Conservation (phyloP, 2,113 vertebrate genomes). For the Cranoglanis bouderius region DNA sequence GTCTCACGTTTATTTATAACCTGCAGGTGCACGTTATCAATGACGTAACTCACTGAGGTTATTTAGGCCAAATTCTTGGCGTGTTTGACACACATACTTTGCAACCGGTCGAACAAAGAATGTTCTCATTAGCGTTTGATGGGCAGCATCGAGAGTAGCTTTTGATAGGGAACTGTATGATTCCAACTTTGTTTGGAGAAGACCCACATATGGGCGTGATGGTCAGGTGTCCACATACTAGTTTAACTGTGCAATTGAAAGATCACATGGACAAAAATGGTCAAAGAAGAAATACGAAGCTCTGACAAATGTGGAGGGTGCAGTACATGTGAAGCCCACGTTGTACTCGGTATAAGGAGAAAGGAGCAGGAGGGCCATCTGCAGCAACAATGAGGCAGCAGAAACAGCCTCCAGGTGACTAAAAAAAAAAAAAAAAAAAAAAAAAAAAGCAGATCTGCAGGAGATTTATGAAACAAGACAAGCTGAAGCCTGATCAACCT, state of each 20-base stretch:
- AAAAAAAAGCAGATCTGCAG: not conserved
- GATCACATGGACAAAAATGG: not conserved
- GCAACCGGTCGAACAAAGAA: too few species aligned
- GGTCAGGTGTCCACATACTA: not conserved
- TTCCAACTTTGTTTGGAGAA: not conserved
- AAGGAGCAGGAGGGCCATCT: not conserved
- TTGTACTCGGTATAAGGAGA: not conserved
- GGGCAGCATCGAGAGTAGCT: too few species aligned
- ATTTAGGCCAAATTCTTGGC: too few species aligned
- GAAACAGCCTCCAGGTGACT: not conserved
- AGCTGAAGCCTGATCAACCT: constrained; percentile 6
- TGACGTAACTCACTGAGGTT: too few species aligned
- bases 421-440: not conserved
- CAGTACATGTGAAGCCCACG: not conserved
- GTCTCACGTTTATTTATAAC: too few species aligned
- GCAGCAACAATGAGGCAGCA: not conserved
- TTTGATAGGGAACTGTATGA: too few species aligned
- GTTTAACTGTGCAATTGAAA: not conserved
- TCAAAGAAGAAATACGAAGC: too few species aligned
- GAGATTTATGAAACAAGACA: not conserved
- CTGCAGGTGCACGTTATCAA: too few species aligned
- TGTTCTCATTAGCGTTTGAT: too few species aligned
- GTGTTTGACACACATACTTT: too few species aligned
- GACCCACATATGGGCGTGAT: too few species aligned
- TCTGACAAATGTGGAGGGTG: not conserved